Conservation (phyloP, 2,797 vertebrate species). For the Hyperoplus lanceolatus region DNA sequence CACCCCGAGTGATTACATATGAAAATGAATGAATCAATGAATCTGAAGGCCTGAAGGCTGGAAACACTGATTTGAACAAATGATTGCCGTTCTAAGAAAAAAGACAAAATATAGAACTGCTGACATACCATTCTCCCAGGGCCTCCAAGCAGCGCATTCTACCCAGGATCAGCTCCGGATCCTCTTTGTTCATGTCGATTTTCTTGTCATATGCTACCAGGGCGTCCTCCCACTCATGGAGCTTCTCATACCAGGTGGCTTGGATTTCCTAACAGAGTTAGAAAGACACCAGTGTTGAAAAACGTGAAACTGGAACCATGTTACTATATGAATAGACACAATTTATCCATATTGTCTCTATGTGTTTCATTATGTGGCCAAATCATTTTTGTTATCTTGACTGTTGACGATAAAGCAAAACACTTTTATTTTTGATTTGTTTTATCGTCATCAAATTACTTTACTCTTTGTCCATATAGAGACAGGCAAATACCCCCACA, state of each 20-base stretch:
- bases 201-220: constrained; percentile 97
- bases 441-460: neutral
- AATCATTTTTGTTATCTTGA: neutral
- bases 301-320: constrained; percentile 9
- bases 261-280: constrained; percentile 92
- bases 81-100: neutral
- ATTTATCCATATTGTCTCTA: neutral
- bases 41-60: constrained; percentile 6
- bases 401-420: neutral
- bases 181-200: constrained; percentile 97
- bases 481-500: neutral
- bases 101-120: constrained; percentile 15
- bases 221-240: constrained; percentile 99
- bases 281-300: neutral
- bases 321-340: neutral
- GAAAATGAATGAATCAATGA: neutral
- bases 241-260: constrained; percentile 99
- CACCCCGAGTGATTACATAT: neutral
- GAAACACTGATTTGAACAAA: constrained; percentile 8
- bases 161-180: constrained; percentile 96
- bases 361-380: neutral
- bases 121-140: constrained; percentile 95
- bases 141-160: constrained; percentile 99
- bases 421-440: neutral
- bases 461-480: neutral